Percentiles rank a stretch among this genome's conserved stretches.
Evolutionary conservation across 1,140 invertebrate genomes (phyloP).

Genomic region (Drosophila bifasciata): DNA sequence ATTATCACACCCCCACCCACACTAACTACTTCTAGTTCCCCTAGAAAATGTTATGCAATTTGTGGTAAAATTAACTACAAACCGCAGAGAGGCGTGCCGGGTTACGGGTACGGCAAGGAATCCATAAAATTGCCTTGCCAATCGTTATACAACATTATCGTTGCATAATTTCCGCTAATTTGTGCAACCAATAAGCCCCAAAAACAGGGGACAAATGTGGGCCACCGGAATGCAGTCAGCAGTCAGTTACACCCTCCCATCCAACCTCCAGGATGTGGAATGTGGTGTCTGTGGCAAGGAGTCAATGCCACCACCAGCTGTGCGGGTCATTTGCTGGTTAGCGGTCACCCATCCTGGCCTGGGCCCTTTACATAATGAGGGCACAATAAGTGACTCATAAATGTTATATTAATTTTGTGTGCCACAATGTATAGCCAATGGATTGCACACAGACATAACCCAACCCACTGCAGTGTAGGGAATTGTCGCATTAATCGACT

Average conservation of each 20-base stretch:
- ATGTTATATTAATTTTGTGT: conserved; percentile 70
- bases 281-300: neutral
- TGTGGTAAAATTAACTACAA: conserved; percentile 39
- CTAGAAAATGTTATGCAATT: conserved; percentile 27
- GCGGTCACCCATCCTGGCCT: conserved; percentile 21
- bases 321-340: conserved; percentile 63
- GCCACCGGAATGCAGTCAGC: conserved; percentile 47
- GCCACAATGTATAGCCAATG: conserved; percentile 31
- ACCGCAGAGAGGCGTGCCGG: conserved; percentile 5
- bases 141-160: conserved; percentile 54
- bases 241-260: no score
- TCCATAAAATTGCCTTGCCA: conserved; percentile 27
- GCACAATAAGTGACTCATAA: conserved; percentile 71
- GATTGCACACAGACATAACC: neutral
- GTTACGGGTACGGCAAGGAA: conserved; percentile 20
- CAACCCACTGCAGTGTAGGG: neutral
- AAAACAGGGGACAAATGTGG: conserved; percentile 49
- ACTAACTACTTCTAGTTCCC: conserved; percentile 7
- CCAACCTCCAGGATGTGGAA: neutral
- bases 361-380: conserved; percentile 50
- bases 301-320: conserved; percentile 59
- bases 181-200: conserved; percentile 46
- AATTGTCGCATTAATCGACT: conserved; percentile 55
- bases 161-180: conserved; percentile 78
- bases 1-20: neutral